Base-by-base conservation (phyloP, 1,140 invertebrate species). In the Stegodyphus mimosarum region DNA sequence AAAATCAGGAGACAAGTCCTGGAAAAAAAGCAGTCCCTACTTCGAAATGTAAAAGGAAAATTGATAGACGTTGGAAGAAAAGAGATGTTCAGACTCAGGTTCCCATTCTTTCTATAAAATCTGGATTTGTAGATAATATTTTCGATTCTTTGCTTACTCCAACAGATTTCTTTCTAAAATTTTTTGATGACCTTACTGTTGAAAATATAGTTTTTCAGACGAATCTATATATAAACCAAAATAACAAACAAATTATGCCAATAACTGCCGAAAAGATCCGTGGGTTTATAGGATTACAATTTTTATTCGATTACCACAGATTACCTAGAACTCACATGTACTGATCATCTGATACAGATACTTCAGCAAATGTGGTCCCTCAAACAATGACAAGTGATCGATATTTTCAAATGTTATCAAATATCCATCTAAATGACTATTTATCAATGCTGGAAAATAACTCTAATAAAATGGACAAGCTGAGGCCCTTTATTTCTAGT, bases 41-140 rank as follows among this genome's bases (percentile, higher is more conserved):
- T 51, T 74, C 72, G 72, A 74, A 74, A 74, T 52, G 72, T 53
- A 74, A 74, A 74, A 55, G 52, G 52, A 74, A 74, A 74, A 74
- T 74, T 74, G 72, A 72, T 72, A 74, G 72, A 74, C 50, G 72
- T 74, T 74, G 72, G 72, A 74, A 74, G 72, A 74, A 74, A 74
- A 74, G 50, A 74, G 51, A 74, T 74, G 50, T 74, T 74, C 51
- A 74, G 72, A 74, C 72, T 74, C 72, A 53, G 72, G 72, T 74
- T 74, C 50, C 72, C 72, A 74, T 52, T 74, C 49, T 74, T 74
- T 74, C 72, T 74, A 10, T 74, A 55, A 74, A 74, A 74, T 74
- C 72, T 74, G 52, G 72, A 66, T 66, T 66, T 66, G 64, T 66
- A 66, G n/a, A n/a, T n/a, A 66, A 66, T 66, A n/a, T n/a, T 76